phyloP scores from a whole-genome alignment of 2,113 vertebrate genomes.

The Hypocryptadius cinnamomeus region DNA sequence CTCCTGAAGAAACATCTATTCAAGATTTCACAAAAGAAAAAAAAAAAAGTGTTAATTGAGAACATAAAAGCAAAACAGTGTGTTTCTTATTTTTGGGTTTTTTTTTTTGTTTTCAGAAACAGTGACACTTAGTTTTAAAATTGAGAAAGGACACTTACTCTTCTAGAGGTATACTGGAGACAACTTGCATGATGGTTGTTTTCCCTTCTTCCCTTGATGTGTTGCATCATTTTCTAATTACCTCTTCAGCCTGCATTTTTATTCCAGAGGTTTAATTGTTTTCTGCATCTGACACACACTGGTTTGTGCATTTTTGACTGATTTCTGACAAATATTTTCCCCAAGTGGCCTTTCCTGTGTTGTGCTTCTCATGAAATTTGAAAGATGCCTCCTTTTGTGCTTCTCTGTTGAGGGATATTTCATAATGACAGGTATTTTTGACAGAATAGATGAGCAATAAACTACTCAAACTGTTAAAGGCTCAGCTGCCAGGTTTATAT shows the following conservation, averaged over 20 bases:
- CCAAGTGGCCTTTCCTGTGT: rapidly evolving
- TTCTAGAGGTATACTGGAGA: not conserved
- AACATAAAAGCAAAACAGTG: not conserved
- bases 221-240: not conserved
- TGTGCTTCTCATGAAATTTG: not conserved
- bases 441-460: not conserved
- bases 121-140: not conserved
- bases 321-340: not conserved
- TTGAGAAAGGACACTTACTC: not conserved
- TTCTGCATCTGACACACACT: not conserved
- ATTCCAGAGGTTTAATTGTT: not conserved
- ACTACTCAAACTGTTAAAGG: not conserved
- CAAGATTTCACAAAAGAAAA: not conserved
- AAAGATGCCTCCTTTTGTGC: not conserved
- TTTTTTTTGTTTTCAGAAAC: not conserved
- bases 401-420: not conserved
- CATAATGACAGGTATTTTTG: not conserved
- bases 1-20: not conserved
- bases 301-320: not conserved
- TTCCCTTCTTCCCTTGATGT: not conserved
- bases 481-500: not conserved
- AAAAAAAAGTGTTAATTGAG: not conserved
- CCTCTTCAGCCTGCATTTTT: not conserved
- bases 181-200: not conserved
- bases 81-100: not conserved